These are phyloP conservation scores for cattle (Bos taurus) DNA, from an alignment of 2,113 vertebrate species.

Conservation along the genomic window DNA sequence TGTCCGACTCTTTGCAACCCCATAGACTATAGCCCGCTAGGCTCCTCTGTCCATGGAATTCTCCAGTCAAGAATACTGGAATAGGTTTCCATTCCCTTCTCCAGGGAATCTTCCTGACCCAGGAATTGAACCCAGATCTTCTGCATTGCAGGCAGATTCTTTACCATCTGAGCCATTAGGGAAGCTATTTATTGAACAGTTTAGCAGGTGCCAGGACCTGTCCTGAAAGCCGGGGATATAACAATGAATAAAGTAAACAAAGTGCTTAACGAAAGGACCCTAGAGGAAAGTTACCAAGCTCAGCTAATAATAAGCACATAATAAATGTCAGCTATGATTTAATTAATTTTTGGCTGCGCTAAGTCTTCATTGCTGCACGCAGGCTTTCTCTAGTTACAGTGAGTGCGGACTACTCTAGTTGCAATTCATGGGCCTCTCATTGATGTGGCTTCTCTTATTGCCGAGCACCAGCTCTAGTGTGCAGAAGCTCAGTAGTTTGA, in stretches of 20 bases:
- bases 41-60: neutral
- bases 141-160: neutral
- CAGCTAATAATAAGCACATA: neutral
- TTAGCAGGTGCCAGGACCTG: neutral
- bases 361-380: neutral
- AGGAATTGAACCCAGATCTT: neutral
- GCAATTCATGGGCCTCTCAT: neutral
- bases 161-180: neutral
- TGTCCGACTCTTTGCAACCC: neutral
- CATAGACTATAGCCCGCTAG: neutral
- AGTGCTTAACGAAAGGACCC: neutral
- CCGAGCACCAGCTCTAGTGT: neutral
- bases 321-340: neutral
- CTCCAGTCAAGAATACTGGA: neutral
- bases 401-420: neutral
- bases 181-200: neutral
- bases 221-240: neutral
- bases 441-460: neutral
- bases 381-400: neutral
- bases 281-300: neutral
- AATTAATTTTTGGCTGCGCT: neutral
- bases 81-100: neutral
- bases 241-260: neutral
- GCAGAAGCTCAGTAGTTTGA: neutral
- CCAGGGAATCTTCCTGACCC: neutral